phyloP scores from a whole-genome alignment of 2,113 vertebrate genomes.

The Platichthys stellatus region DNA sequence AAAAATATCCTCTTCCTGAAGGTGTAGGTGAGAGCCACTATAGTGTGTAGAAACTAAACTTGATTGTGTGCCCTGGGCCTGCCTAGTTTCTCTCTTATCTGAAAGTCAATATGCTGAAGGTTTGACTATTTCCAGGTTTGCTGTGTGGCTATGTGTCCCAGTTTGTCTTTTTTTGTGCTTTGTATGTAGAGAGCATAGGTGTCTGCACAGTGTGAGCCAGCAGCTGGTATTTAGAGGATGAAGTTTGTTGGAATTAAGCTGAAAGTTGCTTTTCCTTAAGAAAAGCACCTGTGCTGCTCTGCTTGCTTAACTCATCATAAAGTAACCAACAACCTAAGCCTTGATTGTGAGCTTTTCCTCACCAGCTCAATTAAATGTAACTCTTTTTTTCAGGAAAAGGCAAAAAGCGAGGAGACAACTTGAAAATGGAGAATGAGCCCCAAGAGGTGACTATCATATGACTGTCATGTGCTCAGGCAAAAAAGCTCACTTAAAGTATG shows the following conservation, averaged over 20 bases:
- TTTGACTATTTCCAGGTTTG: slow-evolving; percentile 38
- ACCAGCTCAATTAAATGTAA: neutral
- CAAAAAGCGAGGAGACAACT: slow-evolving; percentile 91
- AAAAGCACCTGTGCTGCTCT: slow-evolving; percentile 43
- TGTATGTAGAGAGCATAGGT: slow-evolving; percentile 24
- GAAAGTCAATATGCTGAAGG: slow-evolving; percentile 61
- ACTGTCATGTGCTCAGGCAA: slow-evolving; percentile 43
- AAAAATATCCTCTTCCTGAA: slow-evolving; percentile 86
- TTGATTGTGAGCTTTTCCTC: neutral
- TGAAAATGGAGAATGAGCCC: slow-evolving; percentile 97
- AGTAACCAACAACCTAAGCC: slow-evolving; percentile 9
- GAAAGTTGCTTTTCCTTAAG: slow-evolving; percentile 40
- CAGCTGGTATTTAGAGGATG: slow-evolving; percentile 2
- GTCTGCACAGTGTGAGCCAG: slow-evolving; percentile 32
- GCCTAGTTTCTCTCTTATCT: slow-evolving; percentile 53
- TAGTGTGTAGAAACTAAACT: slow-evolving; percentile 64
- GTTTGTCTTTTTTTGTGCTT: slow-evolving; percentile 25
- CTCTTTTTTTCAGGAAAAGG: slow-evolving; percentile 88
- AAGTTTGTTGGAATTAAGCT: slow-evolving; percentile 11
- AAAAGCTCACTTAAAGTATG: slow-evolving; percentile 23
- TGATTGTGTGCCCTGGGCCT: slow-evolving; percentile 60
- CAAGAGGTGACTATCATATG: slow-evolving; percentile 89
- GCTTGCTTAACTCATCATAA: slow-evolving; percentile 52
- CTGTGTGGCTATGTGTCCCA: slow-evolving; percentile 25
- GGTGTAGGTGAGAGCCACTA: slow-evolving; percentile 84